These are phyloP conservation scores for Pontoporia blainvillei DNA, from an alignment of 2,113 vertebrate genomes.

Conservation along the genomic window DNA sequence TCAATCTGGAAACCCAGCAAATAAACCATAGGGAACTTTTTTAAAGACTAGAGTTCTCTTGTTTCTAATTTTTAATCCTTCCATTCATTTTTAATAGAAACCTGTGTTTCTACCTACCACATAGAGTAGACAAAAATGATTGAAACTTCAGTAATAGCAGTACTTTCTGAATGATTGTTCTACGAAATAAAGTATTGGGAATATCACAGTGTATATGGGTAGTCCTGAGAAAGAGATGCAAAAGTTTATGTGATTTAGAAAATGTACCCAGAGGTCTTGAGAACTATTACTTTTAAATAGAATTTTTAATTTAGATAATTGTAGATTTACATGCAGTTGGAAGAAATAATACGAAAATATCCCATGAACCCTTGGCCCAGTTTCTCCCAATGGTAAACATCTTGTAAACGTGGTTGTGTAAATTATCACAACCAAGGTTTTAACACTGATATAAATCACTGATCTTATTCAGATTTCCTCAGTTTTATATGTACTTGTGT, in stretches of 20 bases:
- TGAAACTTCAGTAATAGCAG: neutral
- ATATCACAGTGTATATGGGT: fast-evolving
- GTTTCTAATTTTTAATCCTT: neutral
- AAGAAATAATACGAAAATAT: neutral
- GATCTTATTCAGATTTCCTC: neutral
- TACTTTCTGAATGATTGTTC: neutral
- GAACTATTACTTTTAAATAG: neutral
- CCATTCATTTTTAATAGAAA: neutral
- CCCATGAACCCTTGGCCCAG: neutral
- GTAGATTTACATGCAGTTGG: neutral
- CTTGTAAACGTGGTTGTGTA: neutral
- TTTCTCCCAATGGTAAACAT: neutral
- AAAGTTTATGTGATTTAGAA: neutral
- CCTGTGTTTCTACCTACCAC: neutral
- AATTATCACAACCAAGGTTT: neutral
- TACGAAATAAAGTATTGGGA: neutral
- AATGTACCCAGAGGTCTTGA: neutral
- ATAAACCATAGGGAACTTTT: neutral
- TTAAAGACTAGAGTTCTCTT: neutral
- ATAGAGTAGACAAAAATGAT: neutral
- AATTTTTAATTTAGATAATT: neutral
- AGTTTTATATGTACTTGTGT: neutral
- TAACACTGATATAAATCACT: neutral
- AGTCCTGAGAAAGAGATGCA: neutral
- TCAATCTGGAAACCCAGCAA: neutral